Base-by-base conservation (phyloP, 1,140 invertebrate species). In the Calycopis cecrops region DNA sequence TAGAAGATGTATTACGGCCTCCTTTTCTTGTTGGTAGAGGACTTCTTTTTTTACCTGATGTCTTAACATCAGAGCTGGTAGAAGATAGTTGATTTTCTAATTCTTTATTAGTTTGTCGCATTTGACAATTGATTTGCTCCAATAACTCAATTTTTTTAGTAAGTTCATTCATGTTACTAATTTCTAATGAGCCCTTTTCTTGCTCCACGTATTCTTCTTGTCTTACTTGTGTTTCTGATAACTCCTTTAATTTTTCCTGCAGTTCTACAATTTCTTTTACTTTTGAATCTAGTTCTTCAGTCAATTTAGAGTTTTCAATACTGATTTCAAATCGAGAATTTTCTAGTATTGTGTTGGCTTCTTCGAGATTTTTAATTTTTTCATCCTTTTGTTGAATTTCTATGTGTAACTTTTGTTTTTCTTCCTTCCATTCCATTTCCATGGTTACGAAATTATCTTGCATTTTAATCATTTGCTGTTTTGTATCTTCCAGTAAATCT, bases 391-490 rank as follows among this genome's bases (percentile, higher is more conserved):
- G 85, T 63, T 88, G 81, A 4, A 92, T 69, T 67, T 91, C 86
- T 42, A 76, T 71, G 35, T 87, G 58, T 55, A 94, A 72, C 60
- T 89, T 88, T 35, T 86, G 75, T 69, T 91, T 93, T 76, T 95
- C 92, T 57, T 90, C 84, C 69, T 92, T 92, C 86, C 94, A 92
- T 55, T 93, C 91, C 40, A 81, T 82, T 85, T 96, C 94, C 73
- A 93, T 88, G 3, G 88, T 83, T 9, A 93, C 83, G 85, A 95
- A 95, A 79, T 93, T 92, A 67, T 92, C 89, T 69, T 95, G 94
- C 92, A 95, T 94, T 66, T 91, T 89, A 77, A 91, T 90, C 92
- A 95, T 94, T 82, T 95, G 92, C 60, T 92, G 91, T 77, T 94
- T 92, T 9, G 93, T 94, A 65, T 94, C 94, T 71, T 95, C 94